A percentile compares a stretch with the other conserved stretches of the same genome.
phyloP scores from a whole-genome alignment of 2,113 vertebrate genomes.

The Polypterus bichir region DNA sequence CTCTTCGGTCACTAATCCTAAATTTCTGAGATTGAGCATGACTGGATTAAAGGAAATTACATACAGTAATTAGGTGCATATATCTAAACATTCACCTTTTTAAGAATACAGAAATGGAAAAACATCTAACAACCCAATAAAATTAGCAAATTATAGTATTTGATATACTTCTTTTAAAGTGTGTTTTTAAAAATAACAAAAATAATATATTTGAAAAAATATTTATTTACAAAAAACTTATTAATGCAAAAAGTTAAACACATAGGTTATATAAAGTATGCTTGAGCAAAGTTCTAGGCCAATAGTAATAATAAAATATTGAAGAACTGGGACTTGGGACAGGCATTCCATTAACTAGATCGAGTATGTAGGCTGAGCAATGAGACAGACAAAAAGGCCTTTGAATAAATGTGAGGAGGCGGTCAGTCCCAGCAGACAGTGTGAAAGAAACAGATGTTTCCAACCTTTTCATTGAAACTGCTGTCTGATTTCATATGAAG shows the following conservation, averaged over 20 bases:
- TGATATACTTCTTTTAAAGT: too few relatives aligned
- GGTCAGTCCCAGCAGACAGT: background rate
- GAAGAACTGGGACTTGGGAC: slow-evolving; percentile 2
- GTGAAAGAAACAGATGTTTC: background rate
- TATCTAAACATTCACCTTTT: too few relatives aligned
- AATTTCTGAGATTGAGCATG: too few relatives aligned
- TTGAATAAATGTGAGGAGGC: slow-evolving; percentile 4
- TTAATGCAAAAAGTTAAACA: background rate
- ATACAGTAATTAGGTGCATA: too few relatives aligned
- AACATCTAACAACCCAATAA: too few relatives aligned
- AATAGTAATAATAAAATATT: slow-evolving; percentile 7
- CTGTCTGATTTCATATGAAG: background rate
- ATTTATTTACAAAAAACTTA: too few relatives aligned
- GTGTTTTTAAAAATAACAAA: too few relatives aligned
- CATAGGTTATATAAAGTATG: slow-evolving; percentile 2
- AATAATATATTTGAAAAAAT: too few relatives aligned
- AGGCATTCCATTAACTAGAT: slow-evolving; percentile 5
- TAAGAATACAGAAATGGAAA: too few relatives aligned
- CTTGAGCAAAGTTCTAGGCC: background rate
- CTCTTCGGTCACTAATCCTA: too few relatives aligned
- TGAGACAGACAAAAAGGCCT: slow-evolving; percentile 8
- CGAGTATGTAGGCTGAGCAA: background rate
- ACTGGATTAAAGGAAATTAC: too few relatives aligned
- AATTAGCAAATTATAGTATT: too few relatives aligned
- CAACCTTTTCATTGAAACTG: background rate